Conservation (phyloP, 2,797 vertebrate species). For the Jordanella pulchra region DNA sequence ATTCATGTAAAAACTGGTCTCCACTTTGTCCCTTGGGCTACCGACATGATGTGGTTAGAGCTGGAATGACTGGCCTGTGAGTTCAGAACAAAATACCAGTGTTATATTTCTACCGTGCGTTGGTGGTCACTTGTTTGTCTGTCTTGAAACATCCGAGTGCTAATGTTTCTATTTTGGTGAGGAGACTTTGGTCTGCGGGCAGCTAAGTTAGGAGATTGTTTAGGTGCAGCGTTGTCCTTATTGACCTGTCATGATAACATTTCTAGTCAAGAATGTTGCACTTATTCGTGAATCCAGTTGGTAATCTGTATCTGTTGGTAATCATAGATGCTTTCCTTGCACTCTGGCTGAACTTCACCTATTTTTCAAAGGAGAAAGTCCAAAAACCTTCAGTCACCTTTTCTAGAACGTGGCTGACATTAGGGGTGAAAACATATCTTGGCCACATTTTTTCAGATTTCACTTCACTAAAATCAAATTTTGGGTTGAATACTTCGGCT, state of each 20-base stretch:
- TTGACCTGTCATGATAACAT: background rate
- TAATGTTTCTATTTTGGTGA: slow-evolving; percentile 47
- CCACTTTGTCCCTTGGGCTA: slow-evolving; percentile 40
- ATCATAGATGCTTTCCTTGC: too few species aligned
- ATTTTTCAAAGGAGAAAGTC: too few species aligned
- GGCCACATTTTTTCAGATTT: too few species aligned
- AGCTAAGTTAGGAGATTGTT: slow-evolving; percentile 22
- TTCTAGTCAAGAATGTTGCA: too few species aligned
- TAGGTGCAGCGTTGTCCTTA: slow-evolving; percentile 16
- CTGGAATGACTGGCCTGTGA: slow-evolving; percentile 44
- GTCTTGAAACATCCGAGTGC: slow-evolving; percentile 56
- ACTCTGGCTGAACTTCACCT: too few species aligned
- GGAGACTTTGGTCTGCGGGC: slow-evolving; percentile 42
- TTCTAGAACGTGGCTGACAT: too few species aligned
- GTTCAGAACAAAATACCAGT: slow-evolving; percentile 47
- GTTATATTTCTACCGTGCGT: slow-evolving; percentile 45
- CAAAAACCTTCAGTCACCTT: too few species aligned
- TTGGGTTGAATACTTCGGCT: too few species aligned
- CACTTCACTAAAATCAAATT: too few species aligned
- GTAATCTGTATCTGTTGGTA: too few species aligned
- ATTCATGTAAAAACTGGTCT: slow-evolving; percentile 55
- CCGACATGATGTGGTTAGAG: slow-evolving; percentile 50
- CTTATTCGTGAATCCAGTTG: too few species aligned
- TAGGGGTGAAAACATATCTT: too few species aligned
- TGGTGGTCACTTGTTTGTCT: slow-evolving; percentile 48